Percentiles rank a stretch among this genome's conserved stretches.
phyloP scores from a whole-genome alignment of 2,797 vertebrate species.

The Alfaro cultratus region DNA sequence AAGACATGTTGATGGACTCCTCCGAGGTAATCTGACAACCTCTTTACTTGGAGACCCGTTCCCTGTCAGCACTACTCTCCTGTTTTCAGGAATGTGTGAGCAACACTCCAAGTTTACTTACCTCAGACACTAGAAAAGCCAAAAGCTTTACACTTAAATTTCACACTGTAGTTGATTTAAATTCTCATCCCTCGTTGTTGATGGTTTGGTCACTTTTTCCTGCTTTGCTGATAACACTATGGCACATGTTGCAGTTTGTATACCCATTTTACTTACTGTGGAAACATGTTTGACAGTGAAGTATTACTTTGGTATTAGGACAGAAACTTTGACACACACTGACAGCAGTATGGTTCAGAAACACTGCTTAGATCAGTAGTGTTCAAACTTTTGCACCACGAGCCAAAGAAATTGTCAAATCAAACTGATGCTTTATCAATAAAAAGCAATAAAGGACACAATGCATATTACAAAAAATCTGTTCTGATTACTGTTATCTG shows the following conservation, averaged over 20 bases:
- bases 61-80: conserved; percentile 60
- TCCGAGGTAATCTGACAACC: conserved; percentile 60
- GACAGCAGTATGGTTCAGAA: neutral
- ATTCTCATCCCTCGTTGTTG: conserved; percentile 25
- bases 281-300: conserved; percentile 29
- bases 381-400: neutral
- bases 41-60: conserved; percentile 63
- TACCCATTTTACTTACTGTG: conserved; percentile 2
- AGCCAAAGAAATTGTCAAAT: neutral
- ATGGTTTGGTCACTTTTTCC: conserved; percentile 44
- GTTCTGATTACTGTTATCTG: neutral
- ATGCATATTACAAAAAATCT: neutral
- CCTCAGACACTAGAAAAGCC: conserved; percentile 37
- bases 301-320: conserved; percentile 15
- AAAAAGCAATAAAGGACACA: neutral
- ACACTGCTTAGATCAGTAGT: neutral
- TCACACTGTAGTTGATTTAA: conserved; percentile 16
- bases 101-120: conserved; percentile 56
- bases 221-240: conserved; percentile 13
- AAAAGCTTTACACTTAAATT: conserved; percentile 39
- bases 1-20: conserved; percentile 46
- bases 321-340: neutral
- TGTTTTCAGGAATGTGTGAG: conserved; percentile 49
- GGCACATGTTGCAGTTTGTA: conserved; percentile 18
- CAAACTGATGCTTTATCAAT: neutral